Percentiles rank a stretch among this genome's conserved stretches.
Conservation (phyloP, 2,113 vertebrate genomes). For the Pelvicachromis taeniatus region DNA sequence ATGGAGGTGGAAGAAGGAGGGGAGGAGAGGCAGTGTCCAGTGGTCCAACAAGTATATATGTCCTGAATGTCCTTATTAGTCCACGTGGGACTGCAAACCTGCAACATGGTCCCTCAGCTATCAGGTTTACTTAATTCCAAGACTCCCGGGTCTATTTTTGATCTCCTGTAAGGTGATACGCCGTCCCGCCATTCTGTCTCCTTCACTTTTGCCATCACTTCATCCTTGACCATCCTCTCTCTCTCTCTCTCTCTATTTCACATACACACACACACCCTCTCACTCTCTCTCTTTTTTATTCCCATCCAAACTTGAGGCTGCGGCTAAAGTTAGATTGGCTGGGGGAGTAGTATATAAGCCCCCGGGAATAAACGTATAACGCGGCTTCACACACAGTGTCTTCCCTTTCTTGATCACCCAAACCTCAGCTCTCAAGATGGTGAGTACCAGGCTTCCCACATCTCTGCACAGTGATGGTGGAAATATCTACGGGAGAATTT, state of each 20-base stretch:
- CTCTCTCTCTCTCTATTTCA: background rate
- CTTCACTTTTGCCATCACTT: constrained; percentile 49
- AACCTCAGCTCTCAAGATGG: constrained; percentile 74
- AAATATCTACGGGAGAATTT: background rate
- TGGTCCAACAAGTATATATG: constrained; percentile 48
- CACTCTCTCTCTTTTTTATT: constrained; percentile 39
- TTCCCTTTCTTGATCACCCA: constrained; percentile 69
- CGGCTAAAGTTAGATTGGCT: constrained; percentile 74
- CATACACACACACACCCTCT: background rate
- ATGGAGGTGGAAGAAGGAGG: constrained; percentile 31
- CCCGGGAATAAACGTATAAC: constrained; percentile 13
- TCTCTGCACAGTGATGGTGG: constrained; percentile 21
- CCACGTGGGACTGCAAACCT: constrained; percentile 64
- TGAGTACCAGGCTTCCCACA: constrained; percentile 66
- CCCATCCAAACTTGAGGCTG: constrained; percentile 76
- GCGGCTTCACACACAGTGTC: constrained; percentile 74
- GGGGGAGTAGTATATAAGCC: constrained; percentile 69
- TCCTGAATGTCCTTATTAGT: constrained; percentile 78
- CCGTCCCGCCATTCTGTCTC: constrained; percentile 54
- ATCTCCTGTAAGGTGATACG: constrained; percentile 72
- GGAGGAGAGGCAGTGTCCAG: constrained; percentile 46
- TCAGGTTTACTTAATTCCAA: constrained; percentile 78
- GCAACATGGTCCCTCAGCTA: constrained; percentile 55
- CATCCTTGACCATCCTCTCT: constrained; percentile 31
- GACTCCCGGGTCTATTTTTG: constrained; percentile 76